These are phyloP conservation scores for Myopa tessellatipennis DNA, from an alignment of 2,888 invertebrate genomes.

Conservation along the genomic window DNA sequence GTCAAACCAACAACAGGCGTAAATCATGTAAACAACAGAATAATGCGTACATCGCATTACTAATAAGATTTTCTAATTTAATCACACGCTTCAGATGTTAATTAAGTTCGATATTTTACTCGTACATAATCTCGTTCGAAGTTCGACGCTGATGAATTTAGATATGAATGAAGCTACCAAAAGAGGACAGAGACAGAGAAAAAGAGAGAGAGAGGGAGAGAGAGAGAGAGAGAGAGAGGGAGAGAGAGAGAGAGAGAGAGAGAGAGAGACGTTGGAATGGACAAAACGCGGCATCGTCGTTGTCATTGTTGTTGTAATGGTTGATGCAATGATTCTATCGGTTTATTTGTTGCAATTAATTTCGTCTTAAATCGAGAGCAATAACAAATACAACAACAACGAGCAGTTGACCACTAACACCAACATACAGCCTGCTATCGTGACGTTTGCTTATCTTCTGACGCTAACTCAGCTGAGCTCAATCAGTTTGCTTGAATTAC, in stretches of 20 bases:
- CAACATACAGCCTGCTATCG: constrained; percentile 17
- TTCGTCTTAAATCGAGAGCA: background rate
- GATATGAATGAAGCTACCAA: no score
- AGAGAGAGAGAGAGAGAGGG: background rate
- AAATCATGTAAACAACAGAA: no score
- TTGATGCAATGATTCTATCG: constrained; percentile 14
- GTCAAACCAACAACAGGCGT: no score
- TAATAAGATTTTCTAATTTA: background rate
- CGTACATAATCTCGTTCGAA: background rate
- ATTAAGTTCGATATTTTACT: background rate
- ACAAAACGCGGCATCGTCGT: background rate
- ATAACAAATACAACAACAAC: background rate
- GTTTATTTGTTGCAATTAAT: constrained; percentile 20
- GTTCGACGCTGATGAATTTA: background rate
- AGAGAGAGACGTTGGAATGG: background rate
- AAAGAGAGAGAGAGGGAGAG: no score
- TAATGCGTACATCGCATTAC: no score
- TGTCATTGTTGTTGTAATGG: background rate
- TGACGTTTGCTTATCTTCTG: constrained; percentile 25
- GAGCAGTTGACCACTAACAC: background rate
- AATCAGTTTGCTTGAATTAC: constrained; percentile 5
- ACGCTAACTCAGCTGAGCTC: background rate
- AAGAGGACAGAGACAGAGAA: no score
- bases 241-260: background rate
- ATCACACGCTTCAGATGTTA: background rate